Percentiles rank a stretch among this genome's conserved stretches.
These are phyloP conservation scores for Nematostella vectensis DNA, from an alignment of 92 coral and sea anemone genomes.

Conservation along the genomic window DNA sequence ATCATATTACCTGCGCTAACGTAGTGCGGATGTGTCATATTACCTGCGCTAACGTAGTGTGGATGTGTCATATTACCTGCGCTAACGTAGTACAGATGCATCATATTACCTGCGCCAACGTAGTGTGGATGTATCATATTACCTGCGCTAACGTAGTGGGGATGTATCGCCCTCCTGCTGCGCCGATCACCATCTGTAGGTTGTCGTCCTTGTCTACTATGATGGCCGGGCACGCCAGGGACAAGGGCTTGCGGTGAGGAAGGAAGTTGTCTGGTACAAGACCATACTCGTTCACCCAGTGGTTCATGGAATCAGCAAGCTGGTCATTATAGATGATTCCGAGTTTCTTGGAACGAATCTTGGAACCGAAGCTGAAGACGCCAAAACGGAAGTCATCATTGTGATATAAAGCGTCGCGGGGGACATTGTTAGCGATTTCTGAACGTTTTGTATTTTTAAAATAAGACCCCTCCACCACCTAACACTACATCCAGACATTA, in stretches of 20 bases:
- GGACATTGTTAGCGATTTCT: too few species aligned
- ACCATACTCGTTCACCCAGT: slow-evolving; percentile 74
- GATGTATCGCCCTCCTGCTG: slow-evolving; percentile 79
- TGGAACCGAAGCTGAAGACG: slow-evolving; percentile 51
- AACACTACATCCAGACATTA: too few species aligned
- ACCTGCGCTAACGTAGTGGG: slow-evolving; percentile 77
- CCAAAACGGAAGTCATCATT: background rate
- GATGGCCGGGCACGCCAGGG: slow-evolving; percentile 69
- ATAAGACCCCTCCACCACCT: too few species aligned
- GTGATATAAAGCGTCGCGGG: too few species aligned
- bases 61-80: too few species aligned
- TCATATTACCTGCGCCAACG: too few species aligned
- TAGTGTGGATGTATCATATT: too few species aligned
- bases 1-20: too few species aligned
- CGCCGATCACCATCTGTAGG: slow-evolving; percentile 81
- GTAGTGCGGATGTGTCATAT: too few species aligned
- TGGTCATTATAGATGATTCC: slow-evolving; percentile 81
- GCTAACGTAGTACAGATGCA: too few species aligned
- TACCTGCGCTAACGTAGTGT: too few species aligned
- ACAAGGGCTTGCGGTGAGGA: slow-evolving; percentile 71
- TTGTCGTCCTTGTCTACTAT: slow-evolving; percentile 46
- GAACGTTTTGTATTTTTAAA: too few species aligned
- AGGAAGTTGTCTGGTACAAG: slow-evolving; percentile 48
- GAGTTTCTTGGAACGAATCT: slow-evolving; percentile 48
- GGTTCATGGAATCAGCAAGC: slow-evolving; percentile 67